phyloP scores from a whole-genome alignment of 2,888 invertebrate genomes.

The Bombylius discolor region DNA sequence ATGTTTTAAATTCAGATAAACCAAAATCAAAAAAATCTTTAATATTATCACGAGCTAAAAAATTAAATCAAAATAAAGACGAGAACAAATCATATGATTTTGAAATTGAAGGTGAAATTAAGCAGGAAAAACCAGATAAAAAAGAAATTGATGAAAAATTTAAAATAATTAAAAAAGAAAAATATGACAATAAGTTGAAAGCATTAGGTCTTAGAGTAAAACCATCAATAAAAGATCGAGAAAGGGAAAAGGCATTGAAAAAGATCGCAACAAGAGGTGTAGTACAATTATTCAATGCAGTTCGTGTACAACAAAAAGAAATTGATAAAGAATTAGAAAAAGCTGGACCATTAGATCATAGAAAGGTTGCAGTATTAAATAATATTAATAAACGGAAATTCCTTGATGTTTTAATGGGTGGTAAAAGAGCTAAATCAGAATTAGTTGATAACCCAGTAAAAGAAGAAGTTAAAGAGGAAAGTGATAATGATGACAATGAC shows the following conservation, averaged over 20 bases:
- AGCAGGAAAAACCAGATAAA: conserved; percentile 35
- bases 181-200: conserved; percentile 34
- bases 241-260: conserved; percentile 59
- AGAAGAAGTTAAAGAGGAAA: conserved; percentile 39
- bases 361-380: conserved; percentile 62
- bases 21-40: conserved; percentile 61
- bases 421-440: conserved; percentile 42
- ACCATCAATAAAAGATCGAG: conserved; percentile 61
- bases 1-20: conserved; percentile 61
- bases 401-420: conserved; percentile 65
- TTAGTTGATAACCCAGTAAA: conserved; percentile 38
- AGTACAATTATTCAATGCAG: conserved; percentile 85
- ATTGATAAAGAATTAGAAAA: conserved; percentile 55
- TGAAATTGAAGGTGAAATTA: conserved; percentile 49
- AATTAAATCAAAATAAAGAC: conserved; percentile 42
- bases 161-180: conserved; percentile 12
- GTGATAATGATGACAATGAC: conserved; percentile 29
- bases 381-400: conserved; percentile 59
- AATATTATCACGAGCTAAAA: conserved; percentile 69
- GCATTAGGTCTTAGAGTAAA: conserved; percentile 41
- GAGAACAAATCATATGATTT: conserved; percentile 42
- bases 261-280: conserved; percentile 87
- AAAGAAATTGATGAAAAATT: conserved; percentile 20
- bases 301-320: conserved; percentile 69
- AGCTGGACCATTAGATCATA: conserved; percentile 61